phyloP scores from a whole-genome alignment of 2,797 vertebrate genomes.

The Syngnathus rostellatus region DNA sequence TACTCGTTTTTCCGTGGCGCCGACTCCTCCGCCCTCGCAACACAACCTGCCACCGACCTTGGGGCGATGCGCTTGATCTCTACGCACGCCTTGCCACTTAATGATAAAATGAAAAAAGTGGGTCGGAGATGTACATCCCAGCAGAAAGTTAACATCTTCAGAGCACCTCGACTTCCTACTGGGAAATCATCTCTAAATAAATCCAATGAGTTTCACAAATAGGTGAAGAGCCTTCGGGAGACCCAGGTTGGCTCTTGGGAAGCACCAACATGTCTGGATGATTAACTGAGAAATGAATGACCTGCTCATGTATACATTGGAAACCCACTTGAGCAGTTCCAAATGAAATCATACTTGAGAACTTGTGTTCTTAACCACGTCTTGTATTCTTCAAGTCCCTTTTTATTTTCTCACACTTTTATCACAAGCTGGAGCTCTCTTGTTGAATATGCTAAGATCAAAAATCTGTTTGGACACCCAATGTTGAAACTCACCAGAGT shows the following conservation, averaged over 20 bases:
- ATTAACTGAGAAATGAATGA: conserved; percentile 72
- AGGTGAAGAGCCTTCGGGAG: conserved; percentile 67
- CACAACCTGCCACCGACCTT: conserved; percentile 49
- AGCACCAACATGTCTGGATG: conserved; percentile 62
- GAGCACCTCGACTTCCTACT: conserved; percentile 63
- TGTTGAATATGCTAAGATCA: neutral
- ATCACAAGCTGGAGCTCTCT: conserved; percentile 3
- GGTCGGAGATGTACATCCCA: conserved; percentile 65
- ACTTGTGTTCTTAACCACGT: conserved; percentile 34
- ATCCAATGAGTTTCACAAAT: conserved; percentile 73
- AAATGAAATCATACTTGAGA: conserved; percentile 57
- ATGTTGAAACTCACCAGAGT: conserved; percentile 83
- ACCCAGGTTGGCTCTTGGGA: conserved; percentile 63
- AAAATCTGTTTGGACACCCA: neutral
- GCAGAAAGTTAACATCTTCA: conserved; percentile 69
- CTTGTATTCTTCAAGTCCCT: conserved; percentile 18
- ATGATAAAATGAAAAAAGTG: conserved; percentile 69
- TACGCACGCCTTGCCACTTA: conserved; percentile 51
- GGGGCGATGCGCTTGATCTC: conserved; percentile 55
- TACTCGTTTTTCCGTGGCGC: neutral
- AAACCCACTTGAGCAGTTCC: conserved; percentile 60
- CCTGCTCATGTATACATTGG: conserved; percentile 58
- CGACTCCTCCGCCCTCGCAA: conserved; percentile 1
- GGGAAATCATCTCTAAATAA: conserved; percentile 76
- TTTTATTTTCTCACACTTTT: conserved; percentile 11